Base-by-base conservation (phyloP, 2,113 vertebrate species). In the Forbesichthys papilliferus region DNA sequence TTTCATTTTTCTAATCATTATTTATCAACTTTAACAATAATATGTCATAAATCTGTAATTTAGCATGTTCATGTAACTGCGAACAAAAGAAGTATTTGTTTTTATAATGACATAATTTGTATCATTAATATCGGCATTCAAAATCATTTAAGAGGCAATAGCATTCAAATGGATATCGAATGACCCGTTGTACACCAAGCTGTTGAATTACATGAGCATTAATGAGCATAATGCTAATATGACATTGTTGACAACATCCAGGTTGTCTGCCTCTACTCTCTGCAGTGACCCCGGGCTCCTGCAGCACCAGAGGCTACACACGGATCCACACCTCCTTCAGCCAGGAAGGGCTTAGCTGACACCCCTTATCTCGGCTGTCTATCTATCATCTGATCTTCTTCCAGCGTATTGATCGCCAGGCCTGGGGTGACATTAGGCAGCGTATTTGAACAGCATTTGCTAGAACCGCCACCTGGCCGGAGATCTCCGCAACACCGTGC, bases 401-500 rank as follows among this genome's bases (percentile, higher is more conserved):
- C 3, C 56, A 49, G n/a, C 61, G 9, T 47, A 16, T 10, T 47
- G 63, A 69, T 46, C 61, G 56, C 52, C 63, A 2, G 62, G 62
- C 20, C 36, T 70, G 14, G 13, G 14, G 18, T 57, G 57, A 71
- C 74, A 48, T 9, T 3, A 62, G 10, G 57, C 36, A 42, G 11
- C 69, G 47, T 57, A 68, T 74, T 68, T 69, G 49, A 69, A 61
- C 57, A 34, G 11, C 14, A 63, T 68, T 58, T 16, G 48, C 33
- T 51, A 20, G 27, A 11, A 33, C 36, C 13, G 53, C 16, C n/a
- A 0, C 69, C 56, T 46, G 53, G 14, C 55, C 52, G 59, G 18
- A 16, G 53, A 62, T 65, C 68, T 33, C 36, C 0, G 5, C 7
- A 14, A 64, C 66, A 56, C 12, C 36, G 48, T 33, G 27, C 61